Evolutionary conservation across 2,113 vertebrate genomes (phyloP), one percentile per base, ranked within the genome.

Genomic region (Semnornis frantzii): DNA sequence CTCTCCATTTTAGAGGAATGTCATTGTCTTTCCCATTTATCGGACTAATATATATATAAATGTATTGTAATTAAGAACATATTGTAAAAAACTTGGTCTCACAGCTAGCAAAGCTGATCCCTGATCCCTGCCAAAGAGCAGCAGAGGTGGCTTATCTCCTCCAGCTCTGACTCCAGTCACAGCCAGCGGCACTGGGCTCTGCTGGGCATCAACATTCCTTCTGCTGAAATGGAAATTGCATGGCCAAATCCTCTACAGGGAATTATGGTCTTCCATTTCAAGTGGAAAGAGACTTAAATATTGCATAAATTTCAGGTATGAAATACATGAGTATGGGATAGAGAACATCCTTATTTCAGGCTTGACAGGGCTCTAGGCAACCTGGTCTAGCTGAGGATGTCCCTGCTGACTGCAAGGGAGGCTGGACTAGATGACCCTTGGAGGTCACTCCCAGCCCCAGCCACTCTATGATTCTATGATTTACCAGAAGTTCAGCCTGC

Each of bases 181-280:
- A 66, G 55, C 37, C 39, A 19, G n/a, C 0, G 8, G 27, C 71
- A 30, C 0, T 1, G 24, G 57, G 48, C 48, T 52, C 60, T 3
- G 0, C n/a, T 17, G 46, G 64, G 31, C 63, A 52, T 19, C 63
- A 58, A 19, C 73, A 28, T 69, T 83, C 62, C 90, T 80, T 34
- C 50, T 6, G 14, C 80, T 68, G 48, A 78, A 58, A 62, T 0
- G 18, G 83, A 39, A 86, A 73, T 17, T 6, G 0, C 1, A 6
- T 6, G 39, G 65, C 58, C 83, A 92, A 89, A 72, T 42, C 30
- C 66, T 82, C 77, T 27, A 62, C 20, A 69, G 44, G 72, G n/a
- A 71, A 59, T 55, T 52, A n/a, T 5, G 3, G 58, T 46, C 50
- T 87, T 54, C 69, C 46, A 15, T 37, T 81, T 68, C 52, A 80